Evolutionary conservation across 2,888 invertebrate species (phyloP), one percentile per base, ranked within the genome.

Genomic region (Isoperla grammatica): DNA sequence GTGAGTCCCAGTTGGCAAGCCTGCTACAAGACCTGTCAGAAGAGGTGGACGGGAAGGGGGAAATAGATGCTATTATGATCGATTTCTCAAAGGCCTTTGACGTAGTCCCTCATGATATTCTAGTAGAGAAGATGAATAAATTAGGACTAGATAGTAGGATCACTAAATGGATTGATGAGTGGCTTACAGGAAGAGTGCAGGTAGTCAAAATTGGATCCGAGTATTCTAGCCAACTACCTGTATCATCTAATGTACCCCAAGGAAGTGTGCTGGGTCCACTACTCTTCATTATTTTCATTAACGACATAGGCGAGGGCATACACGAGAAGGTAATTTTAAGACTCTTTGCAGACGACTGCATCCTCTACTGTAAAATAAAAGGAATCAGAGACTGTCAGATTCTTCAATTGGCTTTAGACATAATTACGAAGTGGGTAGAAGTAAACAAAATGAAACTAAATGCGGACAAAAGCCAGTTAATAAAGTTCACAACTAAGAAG

Each of bases 51-150:
- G 11, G 45, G 5, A 15, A 20, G 11, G 45, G 45, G 11, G 45
- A 45, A 45, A 17, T 15, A 6, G 45, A 45, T 45, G 45, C 45
- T 5, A 15, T 45, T 17, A 19, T 17, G 45, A 13, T 45, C 17
- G 45, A 45, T 20, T 45, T 45, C 17, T 45, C 45, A 15, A 45
- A 45, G 15, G 45, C 45, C 45, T 45, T 45, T 45, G 45, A 45
- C 11, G 45, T 45, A 17, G 45, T 45, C 9, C 45, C 45, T 15
- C 45, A 45, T 17, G 19, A 45, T 15, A 17, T 11, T 19, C 45
- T 45, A 4, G 19, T 45, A 11, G 45, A 45, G 17, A 45, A 45
- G 19, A 45, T 45, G 3, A 45, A 45, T 15, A 5, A 20, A 5
- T 20, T 45, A 15, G 45, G 45, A 45, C 15, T 45, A 5, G 45